phyloP scores from a whole-genome alignment of 1,140 invertebrate genomes.

The Oedothorax gibbosus region DNA sequence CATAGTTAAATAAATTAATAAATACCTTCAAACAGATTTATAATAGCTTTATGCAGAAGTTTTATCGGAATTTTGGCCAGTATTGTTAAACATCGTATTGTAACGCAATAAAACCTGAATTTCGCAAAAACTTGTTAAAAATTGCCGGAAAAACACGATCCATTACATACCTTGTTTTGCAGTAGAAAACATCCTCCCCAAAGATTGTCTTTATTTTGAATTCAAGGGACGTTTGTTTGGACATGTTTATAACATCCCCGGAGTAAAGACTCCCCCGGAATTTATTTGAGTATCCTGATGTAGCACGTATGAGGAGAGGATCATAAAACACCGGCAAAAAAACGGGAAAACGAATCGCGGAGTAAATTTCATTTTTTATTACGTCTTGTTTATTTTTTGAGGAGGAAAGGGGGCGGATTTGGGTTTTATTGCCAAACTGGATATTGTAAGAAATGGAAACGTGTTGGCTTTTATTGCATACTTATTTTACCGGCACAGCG shows the following conservation, averaged over 20 bases:
- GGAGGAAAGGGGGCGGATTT: slow-evolving; percentile 22
- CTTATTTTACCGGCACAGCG: not conserved
- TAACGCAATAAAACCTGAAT: no score
- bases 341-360: slow-evolving; percentile 46
- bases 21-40: no score
- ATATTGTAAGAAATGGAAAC: slow-evolving; percentile 40
- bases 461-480: slow-evolving; percentile 50
- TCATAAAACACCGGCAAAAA: slow-evolving; percentile 46
- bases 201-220: slow-evolving; percentile 2
- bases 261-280: slow-evolving; percentile 31
- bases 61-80: no score
- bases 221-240: slow-evolving; percentile 25
- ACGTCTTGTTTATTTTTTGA: slow-evolving; percentile 24
- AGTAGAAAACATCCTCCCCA: no score
- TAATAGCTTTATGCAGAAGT: no score
- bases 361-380: slow-evolving; percentile 59
- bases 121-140: no score
- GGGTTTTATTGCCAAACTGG: slow-evolving; percentile 53
- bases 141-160: no score
- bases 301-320: slow-evolving; percentile 38
- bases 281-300: slow-evolving; percentile 39
- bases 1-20: no score
- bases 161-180: no score
- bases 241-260: slow-evolving; percentile 42
- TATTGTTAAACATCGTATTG: no score